Evolutionary conservation across 2,888 invertebrate species (phyloP).

Genomic region (Nomada lathburiana): DNA sequence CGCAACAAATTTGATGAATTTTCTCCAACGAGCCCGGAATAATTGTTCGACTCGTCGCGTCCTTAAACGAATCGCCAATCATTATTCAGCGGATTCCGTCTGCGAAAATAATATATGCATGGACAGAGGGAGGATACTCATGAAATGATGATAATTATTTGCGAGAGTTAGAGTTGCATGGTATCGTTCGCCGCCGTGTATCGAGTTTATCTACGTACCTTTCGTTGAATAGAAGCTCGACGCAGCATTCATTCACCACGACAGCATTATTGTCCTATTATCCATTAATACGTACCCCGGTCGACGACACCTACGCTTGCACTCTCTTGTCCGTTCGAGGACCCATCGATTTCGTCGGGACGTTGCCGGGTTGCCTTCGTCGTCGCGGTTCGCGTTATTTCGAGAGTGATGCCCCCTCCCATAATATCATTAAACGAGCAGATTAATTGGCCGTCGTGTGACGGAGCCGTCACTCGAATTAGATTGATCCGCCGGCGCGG

Average conservation of each 20-base stretch:
- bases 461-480: conserved; percentile 30
- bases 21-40: too few species aligned
- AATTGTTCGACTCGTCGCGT: neutral
- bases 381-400: conserved; percentile 66
- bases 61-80: neutral
- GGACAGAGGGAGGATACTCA: conserved; percentile 48
- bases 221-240: conserved; percentile 57
- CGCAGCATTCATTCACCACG: conserved; percentile 25
- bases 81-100: neutral
- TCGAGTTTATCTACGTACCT: conserved; percentile 64
- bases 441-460: conserved; percentile 26
- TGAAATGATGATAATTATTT: conserved; percentile 62
- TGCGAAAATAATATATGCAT: conserved; percentile 1
- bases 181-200: conserved; percentile 54
- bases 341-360: conserved; percentile 72
- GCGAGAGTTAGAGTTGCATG: conserved; percentile 22
- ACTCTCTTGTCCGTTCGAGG: conserved; percentile 28
- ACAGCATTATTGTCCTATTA: conserved; percentile 74
- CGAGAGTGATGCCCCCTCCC: conserved; percentile 19
- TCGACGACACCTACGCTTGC: conserved; percentile 57
- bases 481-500: conserved; percentile 32
- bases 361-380: conserved; percentile 55
- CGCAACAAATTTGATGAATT: too few species aligned
- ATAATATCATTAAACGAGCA: conserved; percentile 45
- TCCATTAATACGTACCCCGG: conserved; percentile 72